Conservation (phyloP, 2,797 vertebrate species). For the Myripristis murdjan region DNA sequence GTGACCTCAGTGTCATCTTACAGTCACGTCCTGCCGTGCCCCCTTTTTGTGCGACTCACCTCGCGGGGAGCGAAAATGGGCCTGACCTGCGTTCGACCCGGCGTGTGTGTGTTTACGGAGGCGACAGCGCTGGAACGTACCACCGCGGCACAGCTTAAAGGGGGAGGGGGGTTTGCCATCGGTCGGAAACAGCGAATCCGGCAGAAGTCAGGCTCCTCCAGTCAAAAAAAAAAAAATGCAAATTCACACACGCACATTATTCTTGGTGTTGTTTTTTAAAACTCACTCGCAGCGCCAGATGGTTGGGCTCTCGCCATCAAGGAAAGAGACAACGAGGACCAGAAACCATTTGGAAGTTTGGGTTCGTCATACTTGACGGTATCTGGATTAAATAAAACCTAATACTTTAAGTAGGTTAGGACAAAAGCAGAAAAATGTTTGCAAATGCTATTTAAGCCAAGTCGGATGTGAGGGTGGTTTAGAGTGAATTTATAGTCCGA, state of each 20-base stretch:
- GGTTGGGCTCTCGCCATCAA: conserved; percentile 16
- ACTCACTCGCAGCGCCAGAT: conserved; percentile 3
- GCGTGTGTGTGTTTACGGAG: conserved; percentile 53
- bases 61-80: conserved; percentile 17
- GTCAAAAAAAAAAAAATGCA: too few relatives aligned
- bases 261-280: conserved; percentile 4
- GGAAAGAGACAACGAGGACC: neutral
- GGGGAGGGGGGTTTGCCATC: conserved; percentile 29
- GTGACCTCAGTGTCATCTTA: conserved; percentile 57
- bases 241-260: conserved; percentile 47
- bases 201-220: conserved; percentile 2
- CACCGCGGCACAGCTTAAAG: conserved; percentile 17
- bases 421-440: neutral
- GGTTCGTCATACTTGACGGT: neutral
- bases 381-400: neutral
- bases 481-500: neutral
- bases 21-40: conserved; percentile 6
- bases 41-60: conserved; percentile 43
- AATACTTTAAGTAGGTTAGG: neutral
- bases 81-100: conserved; percentile 60
- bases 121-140: conserved; percentile 27
- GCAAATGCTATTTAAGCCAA: neutral
- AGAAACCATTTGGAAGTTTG: too few relatives aligned
- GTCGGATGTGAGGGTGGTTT: neutral
- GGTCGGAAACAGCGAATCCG: conserved; percentile 20